Evolutionary conservation across 2,797 vertebrate genomes (phyloP), one percentile per base, ranked within the genome.

Genomic region (Peromyscus melanophrys): DNA sequence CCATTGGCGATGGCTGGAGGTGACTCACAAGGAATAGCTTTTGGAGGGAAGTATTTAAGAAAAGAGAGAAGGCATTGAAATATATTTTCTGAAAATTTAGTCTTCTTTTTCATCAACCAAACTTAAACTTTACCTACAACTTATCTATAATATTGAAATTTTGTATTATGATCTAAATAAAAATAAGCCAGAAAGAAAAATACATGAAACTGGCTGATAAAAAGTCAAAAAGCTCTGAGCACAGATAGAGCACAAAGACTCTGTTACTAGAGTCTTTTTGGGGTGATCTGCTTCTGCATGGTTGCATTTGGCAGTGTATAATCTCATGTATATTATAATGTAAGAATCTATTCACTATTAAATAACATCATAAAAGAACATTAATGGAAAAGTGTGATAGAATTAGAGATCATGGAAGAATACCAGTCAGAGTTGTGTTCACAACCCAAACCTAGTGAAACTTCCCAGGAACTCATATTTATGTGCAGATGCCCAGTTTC

Each of bases 1-100:
- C 98, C 98, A 0, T 98, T 93, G 92, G 97, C 85, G 84, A 99
- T 98, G n/a, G 87, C 37, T 0, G 98, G 98, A 6, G 98, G 98
- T 0, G 97, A 83, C 12, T 55, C 59, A 80, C 98, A 99, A 4
- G 93, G 97, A 94, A 98, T 98, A 52, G 94, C 98, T 98, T 98
- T 94, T 34, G 40, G 37, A 34, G 87, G 52, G 76, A 0, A 43
- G 49, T 17, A 73, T 89, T n/a, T 84, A 43, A 80, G 67, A 92
- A 94, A 96, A 94, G 23, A 92, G 71, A 98, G 91, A 77, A 95
- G 71, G 46, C 27, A 95, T 94, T 96, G 92, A 55, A 87, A 95
- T 40, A 86, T 43, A 88, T 21, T 57, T 91, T 89, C 94, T 90
- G 31, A 90, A 34, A 92, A 89, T 73, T 49, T 83, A 82, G 61